Evolutionary conservation across 2,888 invertebrate genomes (phyloP), one percentile per base, ranked within the genome.

Genomic region (Eudasyphora cyanicolor): DNA sequence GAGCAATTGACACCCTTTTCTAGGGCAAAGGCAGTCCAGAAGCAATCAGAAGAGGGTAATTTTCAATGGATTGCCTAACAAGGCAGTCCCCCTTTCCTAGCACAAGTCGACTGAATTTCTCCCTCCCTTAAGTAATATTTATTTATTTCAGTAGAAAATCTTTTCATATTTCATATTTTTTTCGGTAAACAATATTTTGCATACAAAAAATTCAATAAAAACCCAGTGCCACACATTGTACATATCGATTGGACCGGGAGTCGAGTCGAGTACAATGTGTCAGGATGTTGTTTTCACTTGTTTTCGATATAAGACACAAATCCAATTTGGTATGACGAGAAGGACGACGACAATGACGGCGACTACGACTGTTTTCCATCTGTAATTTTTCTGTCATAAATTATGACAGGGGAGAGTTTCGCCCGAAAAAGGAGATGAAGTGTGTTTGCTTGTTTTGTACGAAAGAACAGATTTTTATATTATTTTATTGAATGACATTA

Each of bases 1-100:
- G 84, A 83, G 76, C 83, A 85, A 86, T 86, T 85, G 86, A 85
- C 86, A 86, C 85, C 86, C 86, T 86, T 86, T 86, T 81, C 64
- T 32, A 71, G 62, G 70, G 49, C 51, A 14, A 67, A 35, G 6
- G 32, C 29, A 71, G 32, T 17, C 54, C 71, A 57, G 42, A 27
- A 69, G 74, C 80, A 32, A 62, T 82, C 17, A 19, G 8, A 10
- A 12, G 75, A 85, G 85, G 84, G 86, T 82, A 86, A 86, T 86
- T 85, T 83, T 82, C 76, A 83, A 85, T 81, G 79, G 76, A 76
- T 75, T 62, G 54, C 49, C 29, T 29, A 21, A 38, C 51, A 71
- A 54, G 51, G 5, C 51, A 54, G 21, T 54, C 4, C 51, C 49
- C 42, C 8, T 32, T 73, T 42, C 10, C 38, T 0, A 32, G n/a